phyloP scores from a whole-genome alignment of 2,113 vertebrate genomes.

The Dipodomys stephensi region DNA sequence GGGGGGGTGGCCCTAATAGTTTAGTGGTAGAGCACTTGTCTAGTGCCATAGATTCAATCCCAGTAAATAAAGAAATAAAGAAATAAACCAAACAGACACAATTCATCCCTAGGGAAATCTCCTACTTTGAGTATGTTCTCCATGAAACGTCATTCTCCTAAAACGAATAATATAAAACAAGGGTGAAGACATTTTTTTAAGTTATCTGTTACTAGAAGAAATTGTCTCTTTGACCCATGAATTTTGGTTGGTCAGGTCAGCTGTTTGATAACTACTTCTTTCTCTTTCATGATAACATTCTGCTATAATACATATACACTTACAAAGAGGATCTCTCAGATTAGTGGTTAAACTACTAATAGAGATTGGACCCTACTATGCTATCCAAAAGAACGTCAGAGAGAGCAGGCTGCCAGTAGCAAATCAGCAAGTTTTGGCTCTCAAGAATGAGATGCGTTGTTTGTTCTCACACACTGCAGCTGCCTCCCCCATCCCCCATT shows the following conservation, averaged over 20 bases:
- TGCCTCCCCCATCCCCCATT: constrained; percentile 84
- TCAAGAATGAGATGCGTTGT: constrained; percentile 92
- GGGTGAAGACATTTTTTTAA: not conserved
- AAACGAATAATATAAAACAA: not conserved
- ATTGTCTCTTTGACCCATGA: not conserved
- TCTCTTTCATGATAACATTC: constrained; percentile 29
- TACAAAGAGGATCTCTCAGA: constrained; percentile 85
- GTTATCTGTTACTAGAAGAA: not conserved
- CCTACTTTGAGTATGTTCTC: not conserved
- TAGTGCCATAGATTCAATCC: not conserved
- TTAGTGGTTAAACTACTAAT: constrained; percentile 74
- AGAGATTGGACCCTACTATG: constrained; percentile 78
- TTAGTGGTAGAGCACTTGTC: not conserved
- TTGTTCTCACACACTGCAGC: constrained; percentile 89
- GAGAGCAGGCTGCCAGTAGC: constrained; percentile 87
- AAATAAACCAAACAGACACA: constrained; percentile 38
- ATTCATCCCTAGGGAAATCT: constrained; percentile 41
- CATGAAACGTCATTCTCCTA: not conserved
- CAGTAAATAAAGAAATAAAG: not conserved
- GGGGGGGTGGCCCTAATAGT: not conserved
- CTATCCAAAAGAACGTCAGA: constrained; percentile 89
- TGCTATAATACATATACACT: constrained; percentile 61
- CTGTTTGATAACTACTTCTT: not conserved
- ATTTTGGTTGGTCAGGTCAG: not conserved
- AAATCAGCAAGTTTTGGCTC: constrained; percentile 89